Percentiles rank a stretch among this genome's conserved stretches.
These are phyloP conservation scores for Brachionus angularis DNA, from an alignment of 1,140 invertebrate genomes.

Conservation along the genomic window DNA sequence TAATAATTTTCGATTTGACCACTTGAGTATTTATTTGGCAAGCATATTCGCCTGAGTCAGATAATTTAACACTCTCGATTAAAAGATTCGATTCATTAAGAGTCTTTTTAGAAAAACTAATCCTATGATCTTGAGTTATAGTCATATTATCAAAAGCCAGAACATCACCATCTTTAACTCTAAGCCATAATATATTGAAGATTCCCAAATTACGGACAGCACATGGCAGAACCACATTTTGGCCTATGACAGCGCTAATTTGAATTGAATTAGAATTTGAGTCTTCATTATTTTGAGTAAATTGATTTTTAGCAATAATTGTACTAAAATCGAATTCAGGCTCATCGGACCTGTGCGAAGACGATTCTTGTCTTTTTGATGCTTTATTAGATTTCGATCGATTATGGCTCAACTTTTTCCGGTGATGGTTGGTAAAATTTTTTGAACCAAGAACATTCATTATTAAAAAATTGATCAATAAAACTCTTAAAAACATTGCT, in stretches of 20 bases:
- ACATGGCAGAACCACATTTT: slow-evolving; percentile 20
- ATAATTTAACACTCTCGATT: background rate
- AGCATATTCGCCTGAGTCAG: slow-evolving; percentile 35
- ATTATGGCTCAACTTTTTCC: background rate
- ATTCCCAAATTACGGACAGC: slow-evolving; percentile 14
- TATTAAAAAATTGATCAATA: too few relatives aligned
- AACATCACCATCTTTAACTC: slow-evolving; percentile 35
- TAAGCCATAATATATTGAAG: slow-evolving; percentile 20
- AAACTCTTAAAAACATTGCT: too few relatives aligned
- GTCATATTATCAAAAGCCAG: slow-evolving; percentile 26
- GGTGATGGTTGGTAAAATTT: too few relatives aligned
- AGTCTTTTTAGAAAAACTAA: background rate
- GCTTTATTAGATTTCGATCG: background rate
- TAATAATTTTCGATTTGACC: slow-evolving; percentile 33
- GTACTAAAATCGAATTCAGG: slow-evolving; percentile 6
- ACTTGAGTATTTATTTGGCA: slow-evolving; percentile 37
- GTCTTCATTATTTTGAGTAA: background rate
- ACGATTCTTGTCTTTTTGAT: background rate
- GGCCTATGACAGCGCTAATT: slow-evolving; percentile 4
- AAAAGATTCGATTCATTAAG: slow-evolving; percentile 17
- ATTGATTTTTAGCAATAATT: background rate
- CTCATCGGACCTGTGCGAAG: background rate
- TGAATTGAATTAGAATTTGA: background rate
- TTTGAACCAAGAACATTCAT: too few relatives aligned
- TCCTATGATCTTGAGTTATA: slow-evolving; percentile 10